These are phyloP conservation scores for Sebastes kiyomatsui DNA, from an alignment of 2,797 vertebrate genomes.

Conservation along the genomic window DNA sequence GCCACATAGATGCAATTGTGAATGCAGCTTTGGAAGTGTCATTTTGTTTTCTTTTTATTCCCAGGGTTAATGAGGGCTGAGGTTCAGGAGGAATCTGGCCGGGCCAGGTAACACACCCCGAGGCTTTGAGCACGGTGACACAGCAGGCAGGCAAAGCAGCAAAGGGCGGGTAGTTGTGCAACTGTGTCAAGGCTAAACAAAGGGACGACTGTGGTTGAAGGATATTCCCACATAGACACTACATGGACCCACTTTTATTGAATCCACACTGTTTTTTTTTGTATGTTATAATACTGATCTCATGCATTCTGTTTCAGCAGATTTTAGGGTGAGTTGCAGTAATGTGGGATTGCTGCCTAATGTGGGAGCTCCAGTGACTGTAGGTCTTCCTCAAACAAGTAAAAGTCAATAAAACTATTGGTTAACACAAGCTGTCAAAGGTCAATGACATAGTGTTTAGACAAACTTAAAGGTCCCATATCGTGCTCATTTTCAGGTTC, in stretches of 20 bases:
- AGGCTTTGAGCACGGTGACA: slow-evolving; percentile 33
- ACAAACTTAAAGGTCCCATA: too few species aligned
- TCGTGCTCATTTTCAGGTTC: too few species aligned
- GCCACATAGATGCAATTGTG: not conserved
- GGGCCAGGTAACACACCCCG: slow-evolving; percentile 70
- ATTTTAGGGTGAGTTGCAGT: not conserved
- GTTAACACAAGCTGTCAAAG: too few species aligned
- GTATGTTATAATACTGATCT: not conserved
- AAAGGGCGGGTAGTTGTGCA: slow-evolving; percentile 50
- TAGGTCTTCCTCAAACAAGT: too few species aligned
- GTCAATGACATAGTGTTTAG: too few species aligned
- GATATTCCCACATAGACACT: not conserved
- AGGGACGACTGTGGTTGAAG: not conserved
- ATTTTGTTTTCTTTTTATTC: not conserved
- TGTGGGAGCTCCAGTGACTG: too few species aligned
- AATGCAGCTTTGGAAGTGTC: not conserved
- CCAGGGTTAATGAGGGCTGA: not conserved
- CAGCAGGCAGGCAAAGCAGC: slow-evolving; percentile 9
- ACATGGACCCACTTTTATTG: not conserved
- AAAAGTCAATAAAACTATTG: too few species aligned
- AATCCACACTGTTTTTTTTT: not conserved
- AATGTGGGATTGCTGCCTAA: too few species aligned
- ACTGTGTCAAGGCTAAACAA: not conserved
- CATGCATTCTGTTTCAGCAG: not conserved
- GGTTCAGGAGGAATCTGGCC: slow-evolving; percentile 69